Conservation (phyloP, 1,140 invertebrate species). For the Argopecten irradians region DNA sequence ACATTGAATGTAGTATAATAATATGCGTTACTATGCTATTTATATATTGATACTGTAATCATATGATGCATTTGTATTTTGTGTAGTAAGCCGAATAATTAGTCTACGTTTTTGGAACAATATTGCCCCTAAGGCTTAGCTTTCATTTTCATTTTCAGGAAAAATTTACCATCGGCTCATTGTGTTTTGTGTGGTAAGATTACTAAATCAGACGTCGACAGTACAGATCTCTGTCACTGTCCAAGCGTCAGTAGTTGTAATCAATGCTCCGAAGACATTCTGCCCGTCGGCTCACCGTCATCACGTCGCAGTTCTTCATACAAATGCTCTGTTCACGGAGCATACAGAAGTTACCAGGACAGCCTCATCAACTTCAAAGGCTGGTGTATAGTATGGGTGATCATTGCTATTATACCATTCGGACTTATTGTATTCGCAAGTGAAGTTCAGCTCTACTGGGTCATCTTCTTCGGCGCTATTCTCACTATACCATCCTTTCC, state of each 20-base stretch:
- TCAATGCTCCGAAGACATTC: constrained; percentile 13
- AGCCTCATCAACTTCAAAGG: constrained; percentile 64
- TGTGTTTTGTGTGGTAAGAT: constrained; percentile 89
- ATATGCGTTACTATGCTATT: no score
- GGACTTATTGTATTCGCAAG: constrained; percentile 53
- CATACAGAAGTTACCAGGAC: constrained; percentile 63
- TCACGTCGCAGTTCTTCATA: not conserved
- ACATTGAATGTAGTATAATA: no score
- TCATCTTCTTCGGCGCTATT: constrained; percentile 52
- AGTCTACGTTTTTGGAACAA: no score
- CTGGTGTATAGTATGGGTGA: constrained; percentile 64
- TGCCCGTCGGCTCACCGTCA: not conserved
- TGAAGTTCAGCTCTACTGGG: constrained; percentile 63
- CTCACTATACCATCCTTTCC: constrained; percentile 57
- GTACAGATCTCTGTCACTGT: not conserved
- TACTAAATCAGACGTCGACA: not conserved
- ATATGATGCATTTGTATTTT: no score
- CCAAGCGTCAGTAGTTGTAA: not conserved
- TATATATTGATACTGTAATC: no score
- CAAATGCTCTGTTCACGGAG: constrained; percentile 30
- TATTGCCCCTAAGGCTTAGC: no score
- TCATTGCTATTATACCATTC: constrained; percentile 61
- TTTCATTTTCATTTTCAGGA: constrained; percentile 87
- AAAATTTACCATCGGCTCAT: constrained; percentile 92
- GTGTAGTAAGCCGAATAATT: no score